Base-by-base conservation (phyloP, 1,140 invertebrate species). In the Leguminivora glycinivorella region DNA sequence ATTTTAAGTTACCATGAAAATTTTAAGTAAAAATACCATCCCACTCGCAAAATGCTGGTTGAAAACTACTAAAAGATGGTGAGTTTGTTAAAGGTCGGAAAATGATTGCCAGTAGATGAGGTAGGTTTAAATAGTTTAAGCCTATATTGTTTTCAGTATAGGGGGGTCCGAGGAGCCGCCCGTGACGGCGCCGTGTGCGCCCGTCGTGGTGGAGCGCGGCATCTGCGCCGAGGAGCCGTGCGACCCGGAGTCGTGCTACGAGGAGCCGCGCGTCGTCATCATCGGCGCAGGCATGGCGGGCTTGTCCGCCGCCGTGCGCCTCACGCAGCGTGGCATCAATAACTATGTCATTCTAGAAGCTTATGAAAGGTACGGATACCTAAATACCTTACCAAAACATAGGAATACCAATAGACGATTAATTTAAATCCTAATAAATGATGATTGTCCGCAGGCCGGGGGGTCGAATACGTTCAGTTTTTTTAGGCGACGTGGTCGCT, bases 281-380 rank as follows among this genome's bases (percentile, higher is more conserved):
- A 89, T 95, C 10, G 95, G 95, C 0, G 95, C 94, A 6, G 95
- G 95, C 34, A 95, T 95, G 89, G 94, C 95, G 1, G 95, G 95
- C 7, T 84, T 95, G 6, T 95, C 94, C 0, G 95, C 94, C 0
- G 95, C 95, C 0, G 93, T 95, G 58, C 86, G 94, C 69, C 88
- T 95, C 5, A 77, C 90, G 0, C 92, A 94, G 75, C 93, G 93
- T 38, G 95, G 95, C 34, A 89, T 95, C 14, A 93, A 89, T 71
- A 94, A 95, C 83, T 91, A 95, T 67, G 93, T 92, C 1, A 85
- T 95, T 63, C 81, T 95, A 24, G 95, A 95, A 91, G 95, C 95
- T 1, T 94, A 94, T 40, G 94, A 95, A 81, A 93, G 95, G 95
- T 95, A 85, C n/a, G 56, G 24, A 3, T 29, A 26, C 4, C 63